Base-by-base conservation (phyloP, 2,888 invertebrate genomes). In the Cyclophora punctaria region DNA sequence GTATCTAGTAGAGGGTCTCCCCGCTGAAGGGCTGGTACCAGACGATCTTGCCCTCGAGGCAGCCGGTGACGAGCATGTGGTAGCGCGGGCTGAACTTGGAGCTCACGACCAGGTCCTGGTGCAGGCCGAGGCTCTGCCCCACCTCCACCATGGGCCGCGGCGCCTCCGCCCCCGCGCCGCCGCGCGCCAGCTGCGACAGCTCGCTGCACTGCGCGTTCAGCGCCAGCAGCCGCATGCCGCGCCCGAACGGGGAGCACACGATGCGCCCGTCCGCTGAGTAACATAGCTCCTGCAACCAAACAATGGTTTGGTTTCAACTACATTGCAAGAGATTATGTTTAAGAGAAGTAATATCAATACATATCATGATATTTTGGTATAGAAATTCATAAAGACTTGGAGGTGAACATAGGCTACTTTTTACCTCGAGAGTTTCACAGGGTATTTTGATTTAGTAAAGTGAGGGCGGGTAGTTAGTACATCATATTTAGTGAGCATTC, bases 221-320 rank as follows among this genome's bases (percentile, higher is more conserved):
- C 0, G 94, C 93, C 34, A 98, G 81, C 3, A 98, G 87, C n/a
- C 98, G 89, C 55, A 97, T 92, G 37, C 98, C 97, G 67, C 92
- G 93, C 0, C 93, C 95, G 77, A 93, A 97, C 0, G 98, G 98
- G 0, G 97, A 98, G 71, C 96, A 96, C 35, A 98, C 93, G 5
- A 98, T 83, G 47, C 97, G 90, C 0, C 98, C 98, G 75, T 98
- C 97, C 2, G 95, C 90, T 1, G 97, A 97, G 78, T 96, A 98
- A 66, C 96, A 95, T 45, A 96, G 86, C 73, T 98, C 98, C 83
- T 89, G 73, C 3, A 57, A 57, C 34, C 20, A 37, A 7, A 20
- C 6, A 41, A 7, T 20, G 20, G 20, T 20, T 20, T 20, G 20
- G 20, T 20, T 20, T 35, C 5, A 7, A 5, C 33, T 4, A 33